phyloP scores from a whole-genome alignment of 2,113 vertebrate genomes.

The Aspiorhynchus laticeps region DNA sequence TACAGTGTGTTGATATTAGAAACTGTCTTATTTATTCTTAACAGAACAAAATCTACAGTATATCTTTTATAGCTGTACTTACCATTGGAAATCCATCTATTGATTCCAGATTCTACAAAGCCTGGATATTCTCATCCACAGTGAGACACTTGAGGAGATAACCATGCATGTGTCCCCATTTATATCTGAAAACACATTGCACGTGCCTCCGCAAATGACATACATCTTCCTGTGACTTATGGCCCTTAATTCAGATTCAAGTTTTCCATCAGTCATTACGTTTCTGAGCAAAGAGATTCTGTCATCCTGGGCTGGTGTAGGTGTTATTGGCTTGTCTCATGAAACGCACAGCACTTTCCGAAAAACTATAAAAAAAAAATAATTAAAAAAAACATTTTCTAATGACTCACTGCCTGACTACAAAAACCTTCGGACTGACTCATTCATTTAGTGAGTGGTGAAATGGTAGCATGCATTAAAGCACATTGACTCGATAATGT shows the following conservation, averaged over 20 bases:
- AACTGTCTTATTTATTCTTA: neutral
- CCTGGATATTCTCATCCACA: neutral
- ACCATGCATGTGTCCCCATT: neutral
- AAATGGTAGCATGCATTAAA: conserved; percentile 38
- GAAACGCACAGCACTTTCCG: conserved; percentile 42
- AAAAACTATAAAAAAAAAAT: conserved; percentile 26
- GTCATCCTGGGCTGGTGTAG: conserved; percentile 41
- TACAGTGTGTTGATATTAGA: neutral
- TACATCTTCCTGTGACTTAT: conserved; percentile 3
- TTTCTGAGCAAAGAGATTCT: conserved; percentile 15
- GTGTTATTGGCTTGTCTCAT: conserved; percentile 54
- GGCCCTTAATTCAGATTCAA: neutral
- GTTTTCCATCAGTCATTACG: neutral
- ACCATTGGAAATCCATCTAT: neutral
- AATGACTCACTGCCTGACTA: conserved; percentile 58
- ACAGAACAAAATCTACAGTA: neutral
- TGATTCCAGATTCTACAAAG: neutral
- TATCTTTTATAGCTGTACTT: neutral
- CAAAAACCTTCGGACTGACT: conserved; percentile 57
- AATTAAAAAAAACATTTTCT: conserved; percentile 44
- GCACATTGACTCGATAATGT: conserved; percentile 34
- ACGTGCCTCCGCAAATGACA: neutral
- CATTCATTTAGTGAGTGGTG: conserved; percentile 50
- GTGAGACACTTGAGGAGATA: neutral
- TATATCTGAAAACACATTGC: conserved; percentile 5